phyloP scores from a whole-genome alignment of 1,140 invertebrate genomes.

The Drosophila pruinosa region DNA sequence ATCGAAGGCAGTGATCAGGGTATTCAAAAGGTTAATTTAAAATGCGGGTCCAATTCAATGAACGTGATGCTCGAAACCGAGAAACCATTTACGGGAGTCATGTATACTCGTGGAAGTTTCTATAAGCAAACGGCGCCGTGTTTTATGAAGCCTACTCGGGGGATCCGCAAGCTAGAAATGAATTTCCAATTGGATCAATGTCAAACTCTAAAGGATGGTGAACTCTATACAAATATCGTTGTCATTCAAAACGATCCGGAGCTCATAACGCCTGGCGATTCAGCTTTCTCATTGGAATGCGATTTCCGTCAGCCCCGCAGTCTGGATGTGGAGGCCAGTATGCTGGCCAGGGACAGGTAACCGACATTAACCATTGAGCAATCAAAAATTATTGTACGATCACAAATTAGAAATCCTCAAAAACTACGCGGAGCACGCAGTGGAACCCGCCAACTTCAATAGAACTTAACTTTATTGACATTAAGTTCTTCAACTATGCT shows the following conservation, averaged over 20 bases:
- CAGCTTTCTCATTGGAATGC: constrained; percentile 86
- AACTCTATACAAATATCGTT: constrained; percentile 85
- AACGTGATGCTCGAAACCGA: constrained; percentile 84
- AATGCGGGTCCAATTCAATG: constrained; percentile 85
- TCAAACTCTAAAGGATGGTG: constrained; percentile 84
- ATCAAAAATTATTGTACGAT: constrained; percentile 28
- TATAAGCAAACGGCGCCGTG: constrained; percentile 85
- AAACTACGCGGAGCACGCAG: constrained; percentile 79
- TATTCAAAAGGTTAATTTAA: constrained; percentile 84
- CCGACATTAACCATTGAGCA: constrained; percentile 2
- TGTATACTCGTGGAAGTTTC: constrained; percentile 86
- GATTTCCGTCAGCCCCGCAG: constrained; percentile 84
- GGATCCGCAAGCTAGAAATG: constrained; percentile 83
- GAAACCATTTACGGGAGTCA: constrained; percentile 85
- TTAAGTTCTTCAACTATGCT: constrained; percentile 55
- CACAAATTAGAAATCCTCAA: constrained; percentile 80
- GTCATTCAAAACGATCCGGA: constrained; percentile 87
- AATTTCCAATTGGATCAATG: constrained; percentile 85
- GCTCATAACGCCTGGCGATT: constrained; percentile 86
- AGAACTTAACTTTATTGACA: constrained; percentile 48
- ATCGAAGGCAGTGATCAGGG: constrained; percentile 85
- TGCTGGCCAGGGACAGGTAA: constrained; percentile 83
- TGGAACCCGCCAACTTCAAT: constrained; percentile 74
- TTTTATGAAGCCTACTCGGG: constrained; percentile 83
- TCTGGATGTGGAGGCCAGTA: constrained; percentile 84